These are phyloP conservation scores for Lepetodrilus schrolli DNA, from an alignment of 2,888 invertebrate genomes.

Conservation along the genomic window DNA sequence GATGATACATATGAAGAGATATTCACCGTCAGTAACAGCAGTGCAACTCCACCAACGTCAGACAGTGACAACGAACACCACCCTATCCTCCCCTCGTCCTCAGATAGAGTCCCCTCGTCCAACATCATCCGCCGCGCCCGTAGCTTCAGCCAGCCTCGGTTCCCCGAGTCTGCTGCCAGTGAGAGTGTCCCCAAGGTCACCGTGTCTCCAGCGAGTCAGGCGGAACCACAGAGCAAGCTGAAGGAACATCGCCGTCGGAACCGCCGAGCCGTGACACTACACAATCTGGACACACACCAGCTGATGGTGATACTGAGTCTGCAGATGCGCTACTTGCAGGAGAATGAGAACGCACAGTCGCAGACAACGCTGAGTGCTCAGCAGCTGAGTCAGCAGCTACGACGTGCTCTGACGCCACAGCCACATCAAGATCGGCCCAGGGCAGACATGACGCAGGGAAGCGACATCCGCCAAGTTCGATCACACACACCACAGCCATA, in stretches of 20 bases:
- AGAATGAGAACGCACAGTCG: constrained; percentile 51
- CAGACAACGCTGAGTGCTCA: constrained; percentile 34
- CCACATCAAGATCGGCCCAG: constrained; percentile 44
- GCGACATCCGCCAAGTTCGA: constrained; percentile 40
- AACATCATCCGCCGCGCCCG: constrained; percentile 40
- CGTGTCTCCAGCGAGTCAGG: not conserved
- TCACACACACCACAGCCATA: constrained; percentile 66
- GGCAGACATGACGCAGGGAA: constrained; percentile 27
- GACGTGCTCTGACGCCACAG: constrained; percentile 61
- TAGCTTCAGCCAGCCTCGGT: constrained; percentile 44
- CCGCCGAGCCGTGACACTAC: constrained; percentile 62
- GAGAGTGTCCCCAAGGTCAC: constrained; percentile 5
- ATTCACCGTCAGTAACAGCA: constrained; percentile 59
- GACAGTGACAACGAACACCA: constrained; percentile 45
- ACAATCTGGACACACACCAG: constrained; percentile 64
- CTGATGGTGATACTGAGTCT: constrained; percentile 63
- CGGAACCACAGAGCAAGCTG: constrained; percentile 42
- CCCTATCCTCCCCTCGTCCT: not conserved
- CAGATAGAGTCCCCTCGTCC: not conserved
- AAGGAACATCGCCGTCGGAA: constrained; percentile 60
- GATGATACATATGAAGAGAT: constrained; percentile 62
- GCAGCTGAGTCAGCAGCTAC: constrained; percentile 24
- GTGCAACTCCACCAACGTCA: constrained; percentile 47
- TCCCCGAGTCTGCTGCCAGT: not conserved
- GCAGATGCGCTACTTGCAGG: constrained; percentile 66